Evolutionary conservation across 2,113 vertebrate species (phyloP).

Genomic region (Eurypyga helias): DNA sequence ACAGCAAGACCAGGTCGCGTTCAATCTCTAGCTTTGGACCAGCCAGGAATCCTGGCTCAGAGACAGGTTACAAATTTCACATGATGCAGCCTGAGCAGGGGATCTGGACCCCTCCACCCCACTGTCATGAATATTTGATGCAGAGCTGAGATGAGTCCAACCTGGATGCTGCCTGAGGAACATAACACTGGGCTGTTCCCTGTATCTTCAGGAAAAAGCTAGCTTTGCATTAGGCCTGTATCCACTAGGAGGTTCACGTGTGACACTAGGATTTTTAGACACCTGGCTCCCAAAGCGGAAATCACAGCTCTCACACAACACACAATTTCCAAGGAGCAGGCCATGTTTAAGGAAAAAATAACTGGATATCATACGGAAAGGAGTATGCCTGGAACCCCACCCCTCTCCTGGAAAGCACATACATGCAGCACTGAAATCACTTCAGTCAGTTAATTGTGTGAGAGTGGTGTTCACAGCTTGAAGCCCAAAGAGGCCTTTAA

Average conservation of each 20-base stretch:
- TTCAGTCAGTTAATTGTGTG: not conserved
- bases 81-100: not conserved
- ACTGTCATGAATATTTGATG: not conserved
- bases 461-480: not conserved
- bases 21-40: not conserved
- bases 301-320: not conserved
- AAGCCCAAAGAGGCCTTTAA: not conserved
- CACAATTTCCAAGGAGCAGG: not conserved
- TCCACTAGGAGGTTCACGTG: not conserved
- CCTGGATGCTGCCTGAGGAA: not conserved
- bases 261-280: not conserved
- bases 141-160: not conserved
- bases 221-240: not conserved
- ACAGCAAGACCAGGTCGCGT: rapidly evolving
- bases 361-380: not conserved
- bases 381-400: not conserved
- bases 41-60: not conserved
- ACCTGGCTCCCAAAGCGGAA: not conserved
- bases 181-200: not conserved
- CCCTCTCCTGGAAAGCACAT: not conserved
- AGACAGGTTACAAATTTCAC: rapidly evolving
- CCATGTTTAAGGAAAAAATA: not conserved
- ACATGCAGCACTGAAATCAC: not conserved
- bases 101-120: not conserved
- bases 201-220: not conserved